Base-by-base conservation (phyloP, 2,113 vertebrate genomes). In the Sciurus niger region DNA sequence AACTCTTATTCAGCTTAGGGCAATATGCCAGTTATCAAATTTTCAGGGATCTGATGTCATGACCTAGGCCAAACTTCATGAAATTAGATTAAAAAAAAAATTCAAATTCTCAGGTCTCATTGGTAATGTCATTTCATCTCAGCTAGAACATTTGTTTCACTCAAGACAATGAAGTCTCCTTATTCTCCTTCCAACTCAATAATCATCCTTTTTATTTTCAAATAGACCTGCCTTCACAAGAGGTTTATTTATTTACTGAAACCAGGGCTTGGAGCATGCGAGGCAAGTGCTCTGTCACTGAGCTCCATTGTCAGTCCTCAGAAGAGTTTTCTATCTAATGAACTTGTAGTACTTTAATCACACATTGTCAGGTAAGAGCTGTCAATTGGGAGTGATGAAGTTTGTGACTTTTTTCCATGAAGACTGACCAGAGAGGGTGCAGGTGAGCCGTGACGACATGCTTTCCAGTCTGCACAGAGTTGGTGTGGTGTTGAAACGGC, bases 401-500 rank as follows among this genome's bases (percentile, higher is more conserved):
- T 74, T 60, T 34, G 43, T 90, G 65, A 46, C 65, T 78, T 55
- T 72, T 88, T 63, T 53, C 20, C 0, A 14, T 8, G 18, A 17
- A 73, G 14, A 1, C 74, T 67, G 4, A 48, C 1, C 2, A 51
- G 68, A 91, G 25, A 48, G 40, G 34, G 14, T 11, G 32, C 6
- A 12, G 48, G 25, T 22, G 14, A 70, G 20, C 3, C 3, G 4
- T 2, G 2, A 20, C 2, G 16, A 9, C 2, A 8, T 6, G 8
- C 17, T 8, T 63, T 28, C 40, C 16, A 13, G 6, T 28, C 10
- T 78, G 4, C 20, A 43, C 16, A 0, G 4, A 30, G 4, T 0
- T 34, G 7, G 10, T 9, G 3, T 63, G 67, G 43, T 10, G 12
- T 20, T 17, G 1, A 24, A 25, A 32, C 32, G 12, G 4, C 43